Evolutionary conservation across 1,140 invertebrate species (phyloP), one percentile per base, ranked within the genome.

Genomic region (Trachymyrmex cornetzi): DNA sequence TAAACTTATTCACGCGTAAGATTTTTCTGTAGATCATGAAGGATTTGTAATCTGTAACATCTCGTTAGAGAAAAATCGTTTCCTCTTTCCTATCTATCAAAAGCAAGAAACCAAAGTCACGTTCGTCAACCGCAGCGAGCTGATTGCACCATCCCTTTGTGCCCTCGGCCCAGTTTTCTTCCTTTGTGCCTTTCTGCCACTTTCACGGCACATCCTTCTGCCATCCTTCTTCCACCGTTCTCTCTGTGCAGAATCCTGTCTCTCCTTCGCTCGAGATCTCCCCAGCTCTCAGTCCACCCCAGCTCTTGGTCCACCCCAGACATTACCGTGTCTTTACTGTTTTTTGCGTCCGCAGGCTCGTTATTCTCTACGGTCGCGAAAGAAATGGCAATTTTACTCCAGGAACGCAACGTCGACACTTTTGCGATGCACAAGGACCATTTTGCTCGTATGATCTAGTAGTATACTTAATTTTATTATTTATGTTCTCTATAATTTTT

Each of bases 131-230:
- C 89, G 88, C 90, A 91, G 90, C 87, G 80, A 64, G 63, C 82
- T 84, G 88, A 92, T 92, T 92, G 86, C 91, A 87, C 87, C 87
- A 85, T 92, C 80, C 87, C 92, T 92, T 92, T 92, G 90, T 91
- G 69, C 55, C 30, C 80, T 90, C 80, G 86, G n/a, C 88, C 89
- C 81, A 84, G 86, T 88, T 90, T 82, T 87, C 84, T 81, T 57
- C 55, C 81, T 85, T 87, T 86, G 67, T 87, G n/a, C 64, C 44
- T 67, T 59, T 57, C 50, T 63, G 38, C 64, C 84, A 86, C 72
- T 88, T 66, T 38, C 11, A 19, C 48, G 38, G 59, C 55, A 16
- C 67, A 87, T 77, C 48, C 71, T 66, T 61, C 61, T 53, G 63
- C 30, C 14, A 3, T 74, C 59, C n/a, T 66, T 64, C 59, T 69